Evolutionary conservation across 2,888 invertebrate genomes (phyloP).

Genomic region (Minunthozetes semirufus): DNA sequence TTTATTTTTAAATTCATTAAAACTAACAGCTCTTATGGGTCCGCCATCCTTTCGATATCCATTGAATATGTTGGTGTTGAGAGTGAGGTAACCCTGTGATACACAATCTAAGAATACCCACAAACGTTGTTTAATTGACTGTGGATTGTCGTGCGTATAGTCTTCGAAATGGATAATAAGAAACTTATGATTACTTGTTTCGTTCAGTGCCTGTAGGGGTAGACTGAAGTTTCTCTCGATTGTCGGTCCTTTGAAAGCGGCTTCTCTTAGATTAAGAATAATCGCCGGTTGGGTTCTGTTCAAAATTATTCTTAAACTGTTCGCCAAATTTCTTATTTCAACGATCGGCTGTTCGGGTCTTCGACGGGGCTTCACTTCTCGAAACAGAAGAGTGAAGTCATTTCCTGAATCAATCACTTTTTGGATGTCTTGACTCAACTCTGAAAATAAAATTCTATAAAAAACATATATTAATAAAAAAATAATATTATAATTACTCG

Average conservation of each 20-base stretch:
- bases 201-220: not conserved
- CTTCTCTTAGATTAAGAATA: not conserved
- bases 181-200: slow-evolving; percentile 13
- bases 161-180: slow-evolving; percentile 1
- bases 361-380: not conserved
- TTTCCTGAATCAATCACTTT: not conserved
- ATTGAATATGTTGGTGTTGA: slow-evolving; percentile 7
- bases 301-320: not conserved
- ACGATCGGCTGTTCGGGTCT: slow-evolving; percentile 7
- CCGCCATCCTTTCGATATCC: slow-evolving; percentile 5
- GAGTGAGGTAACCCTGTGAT: slow-evolving; percentile 16
- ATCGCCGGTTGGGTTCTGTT: not conserved
- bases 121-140: not conserved
- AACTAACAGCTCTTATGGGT: slow-evolving; percentile 2
- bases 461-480: not conserved
- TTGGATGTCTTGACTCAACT: slow-evolving; percentile 7
- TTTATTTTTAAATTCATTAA: not conserved
- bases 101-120: slow-evolving; percentile 20
- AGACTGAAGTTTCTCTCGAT: slow-evolving; percentile 15
- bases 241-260: not conserved
- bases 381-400: slow-evolving; percentile 5
- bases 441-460: not conserved
- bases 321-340: slow-evolving; percentile 13
- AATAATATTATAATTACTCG: not conserved
- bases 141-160: not conserved